Percentiles rank a stretch among this genome's conserved stretches.
Conservation (phyloP, 2,888 invertebrate species). For the Sycophila texana region DNA sequence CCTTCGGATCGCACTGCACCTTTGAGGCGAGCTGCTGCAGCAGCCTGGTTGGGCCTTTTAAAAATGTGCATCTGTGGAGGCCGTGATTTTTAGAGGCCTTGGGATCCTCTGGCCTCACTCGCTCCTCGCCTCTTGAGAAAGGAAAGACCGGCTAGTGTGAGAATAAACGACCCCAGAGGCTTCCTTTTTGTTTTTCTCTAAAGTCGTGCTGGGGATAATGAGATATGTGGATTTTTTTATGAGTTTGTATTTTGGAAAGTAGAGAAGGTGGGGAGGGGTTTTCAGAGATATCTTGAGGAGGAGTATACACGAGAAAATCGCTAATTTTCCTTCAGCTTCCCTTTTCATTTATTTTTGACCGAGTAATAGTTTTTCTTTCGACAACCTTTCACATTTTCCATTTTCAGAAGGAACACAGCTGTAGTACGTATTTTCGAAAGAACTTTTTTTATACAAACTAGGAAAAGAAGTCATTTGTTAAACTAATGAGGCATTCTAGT, state of each 20-base stretch:
- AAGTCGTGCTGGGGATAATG: conserved; percentile 36
- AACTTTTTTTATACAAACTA: conserved; percentile 21
- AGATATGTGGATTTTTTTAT: conserved; percentile 33
- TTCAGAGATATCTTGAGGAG: conserved; percentile 26
- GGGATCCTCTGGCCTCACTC: neutral
- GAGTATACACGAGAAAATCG: conserved; percentile 45
- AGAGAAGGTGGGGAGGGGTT: conserved; percentile 4
- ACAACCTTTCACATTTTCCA: neutral
- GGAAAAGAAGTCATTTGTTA: neutral
- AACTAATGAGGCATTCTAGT: neutral
- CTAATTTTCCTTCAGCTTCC: conserved; percentile 30
- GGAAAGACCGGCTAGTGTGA: conserved; percentile 29
- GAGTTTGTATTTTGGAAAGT: neutral
- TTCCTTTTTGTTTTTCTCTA: neutral
- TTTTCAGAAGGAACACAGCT: neutral
- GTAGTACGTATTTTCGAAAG: conserved; percentile 20
- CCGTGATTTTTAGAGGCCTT: conserved; percentile 19
- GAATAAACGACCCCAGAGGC: conserved; percentile 37
- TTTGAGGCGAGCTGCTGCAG: conserved; percentile 24
- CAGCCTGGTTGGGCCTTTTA: conserved; percentile 53
- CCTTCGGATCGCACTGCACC: conserved; percentile 56
- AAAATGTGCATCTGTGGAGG: conserved; percentile 55
- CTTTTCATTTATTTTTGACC: conserved; percentile 27
- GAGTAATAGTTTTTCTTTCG: conserved; percentile 1
- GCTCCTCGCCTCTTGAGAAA: conserved; percentile 8